Conservation (phyloP, 2,113 vertebrate genomes). For the Heterotilapia buettikoferi region DNA sequence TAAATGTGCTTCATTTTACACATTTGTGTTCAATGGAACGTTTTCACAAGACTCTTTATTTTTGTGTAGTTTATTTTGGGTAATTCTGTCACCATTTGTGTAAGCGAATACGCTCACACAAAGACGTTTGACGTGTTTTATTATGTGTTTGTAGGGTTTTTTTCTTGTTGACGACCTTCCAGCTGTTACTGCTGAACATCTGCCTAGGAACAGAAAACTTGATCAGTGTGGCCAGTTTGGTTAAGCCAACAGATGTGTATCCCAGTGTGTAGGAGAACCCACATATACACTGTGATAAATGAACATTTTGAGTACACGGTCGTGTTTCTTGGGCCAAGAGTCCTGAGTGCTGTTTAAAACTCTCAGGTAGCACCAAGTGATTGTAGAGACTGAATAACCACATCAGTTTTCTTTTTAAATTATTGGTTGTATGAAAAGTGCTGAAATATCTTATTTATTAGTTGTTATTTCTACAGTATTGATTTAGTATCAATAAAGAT, state of each 20-base stretch:
- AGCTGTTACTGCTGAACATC: not conserved
- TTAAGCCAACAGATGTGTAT: not conserved
- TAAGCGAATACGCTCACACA: not conserved
- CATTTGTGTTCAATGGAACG: not conserved
- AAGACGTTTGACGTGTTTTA: not conserved
- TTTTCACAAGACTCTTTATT: not conserved
- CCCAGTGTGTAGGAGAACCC: not conserved
- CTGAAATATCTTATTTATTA: not conserved
- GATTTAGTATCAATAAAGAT: not conserved
- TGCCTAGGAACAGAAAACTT: not conserved
- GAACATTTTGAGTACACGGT: not conserved
- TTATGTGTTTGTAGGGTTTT: not conserved
- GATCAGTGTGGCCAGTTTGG: not conserved
- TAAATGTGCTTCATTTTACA: not conserved
- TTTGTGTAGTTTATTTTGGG: not conserved
- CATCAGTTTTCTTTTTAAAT: not conserved
- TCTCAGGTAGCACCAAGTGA: not conserved
- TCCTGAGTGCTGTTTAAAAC: not conserved
- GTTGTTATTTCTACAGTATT: not conserved
- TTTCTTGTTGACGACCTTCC: not conserved
- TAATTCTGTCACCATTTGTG: not conserved
- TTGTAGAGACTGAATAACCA: not conserved
- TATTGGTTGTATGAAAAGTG: not conserved
- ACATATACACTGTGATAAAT: not conserved
- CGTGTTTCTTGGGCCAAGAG: not conserved